Evolutionary conservation across 2,113 vertebrate genomes (phyloP).

Genomic region (Bambusicola thoracicus): DNA sequence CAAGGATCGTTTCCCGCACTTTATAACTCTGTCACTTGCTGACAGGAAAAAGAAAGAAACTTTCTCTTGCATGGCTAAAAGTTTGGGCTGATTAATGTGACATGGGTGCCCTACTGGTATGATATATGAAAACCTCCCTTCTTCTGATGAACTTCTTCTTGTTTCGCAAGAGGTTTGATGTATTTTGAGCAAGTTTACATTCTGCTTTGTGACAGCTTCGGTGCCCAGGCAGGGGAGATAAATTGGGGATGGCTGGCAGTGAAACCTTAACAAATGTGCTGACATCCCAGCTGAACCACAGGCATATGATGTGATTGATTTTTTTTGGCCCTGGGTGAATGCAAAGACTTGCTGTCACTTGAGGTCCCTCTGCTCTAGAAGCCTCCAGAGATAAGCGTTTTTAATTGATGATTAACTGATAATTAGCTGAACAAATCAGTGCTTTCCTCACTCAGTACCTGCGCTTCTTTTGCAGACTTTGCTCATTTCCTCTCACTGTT

Average conservation of each 20-base stretch:
- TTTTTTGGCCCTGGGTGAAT: conserved; percentile 65
- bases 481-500: not conserved
- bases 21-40: conserved; percentile 50
- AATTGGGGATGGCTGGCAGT: conserved; percentile 63
- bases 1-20: conserved; percentile 81
- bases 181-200: conserved; percentile 63
- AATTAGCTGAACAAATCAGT: not conserved
- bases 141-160: conserved; percentile 54
- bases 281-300: conserved; percentile 76
- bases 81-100: conserved; percentile 64
- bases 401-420: not conserved
- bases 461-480: not conserved
- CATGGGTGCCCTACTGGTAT: not conserved
- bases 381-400: not conserved
- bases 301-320: conserved; percentile 79
- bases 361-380: not conserved
- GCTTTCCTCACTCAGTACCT: not conserved
- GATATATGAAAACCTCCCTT: conserved; percentile 61
- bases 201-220: conserved; percentile 13
- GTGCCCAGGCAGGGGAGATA: conserved; percentile 55
- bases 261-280: conserved; percentile 78
- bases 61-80: conserved; percentile 42
- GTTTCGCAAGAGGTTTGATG: not conserved
- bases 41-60: conserved; percentile 35
- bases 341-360: conserved; percentile 64